Evolutionary conservation across 2,113 vertebrate species (phyloP).

Genomic region (Pterocles burchelli): DNA sequence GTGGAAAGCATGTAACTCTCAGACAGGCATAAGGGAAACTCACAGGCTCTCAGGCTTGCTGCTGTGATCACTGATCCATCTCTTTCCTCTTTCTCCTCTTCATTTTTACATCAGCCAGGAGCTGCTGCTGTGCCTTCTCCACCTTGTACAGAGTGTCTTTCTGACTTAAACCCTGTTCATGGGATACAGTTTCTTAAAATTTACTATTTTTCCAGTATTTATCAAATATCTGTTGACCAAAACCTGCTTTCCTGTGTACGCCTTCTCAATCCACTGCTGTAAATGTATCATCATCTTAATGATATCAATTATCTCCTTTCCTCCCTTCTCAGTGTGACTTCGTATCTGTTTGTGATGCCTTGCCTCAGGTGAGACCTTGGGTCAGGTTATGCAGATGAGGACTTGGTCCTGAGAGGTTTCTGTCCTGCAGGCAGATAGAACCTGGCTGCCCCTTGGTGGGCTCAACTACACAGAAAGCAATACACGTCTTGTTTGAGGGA

Average conservation of each 20-base stretch:
- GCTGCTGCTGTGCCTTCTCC: background rate
- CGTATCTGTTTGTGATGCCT: background rate
- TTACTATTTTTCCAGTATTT: background rate
- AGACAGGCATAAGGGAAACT: background rate
- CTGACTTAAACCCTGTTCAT: background rate
- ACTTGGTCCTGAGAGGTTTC: background rate
- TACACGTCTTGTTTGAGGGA: background rate
- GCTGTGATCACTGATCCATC: background rate
- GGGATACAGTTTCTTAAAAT: background rate
- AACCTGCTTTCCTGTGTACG: background rate
- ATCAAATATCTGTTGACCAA: background rate
- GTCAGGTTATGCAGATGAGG: background rate
- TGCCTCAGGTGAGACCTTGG: background rate
- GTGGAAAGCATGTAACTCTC: background rate
- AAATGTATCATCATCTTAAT: background rate
- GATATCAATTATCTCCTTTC: background rate
- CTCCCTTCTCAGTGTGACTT: background rate
- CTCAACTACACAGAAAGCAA: accelerated
- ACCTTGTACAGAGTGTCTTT: background rate
- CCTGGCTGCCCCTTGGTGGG: accelerated
- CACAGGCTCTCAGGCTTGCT: background rate
- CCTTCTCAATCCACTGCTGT: background rate
- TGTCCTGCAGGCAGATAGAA: background rate
- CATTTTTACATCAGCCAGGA: background rate
- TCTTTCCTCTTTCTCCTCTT: background rate